Conservation (phyloP, 2,888 invertebrate genomes). For the Drosophila nr. perissopoda region DNA sequence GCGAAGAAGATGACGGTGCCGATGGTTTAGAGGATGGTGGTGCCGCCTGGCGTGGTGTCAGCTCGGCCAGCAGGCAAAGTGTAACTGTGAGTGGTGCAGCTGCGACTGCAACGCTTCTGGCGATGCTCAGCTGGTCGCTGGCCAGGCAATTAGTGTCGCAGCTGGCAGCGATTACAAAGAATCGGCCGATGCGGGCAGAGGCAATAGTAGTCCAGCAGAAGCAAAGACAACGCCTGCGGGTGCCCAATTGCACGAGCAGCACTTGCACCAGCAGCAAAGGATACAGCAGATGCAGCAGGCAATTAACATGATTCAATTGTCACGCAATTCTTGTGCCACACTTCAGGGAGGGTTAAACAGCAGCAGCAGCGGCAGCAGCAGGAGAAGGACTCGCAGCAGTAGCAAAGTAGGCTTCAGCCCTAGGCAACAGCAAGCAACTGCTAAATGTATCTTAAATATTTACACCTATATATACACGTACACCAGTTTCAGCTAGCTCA, state of each 20-base stretch:
- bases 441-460: constrained; percentile 74
- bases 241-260: constrained; percentile 36
- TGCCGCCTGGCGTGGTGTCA: constrained; percentile 71
- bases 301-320: constrained; percentile 80
- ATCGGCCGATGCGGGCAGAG: constrained; percentile 23
- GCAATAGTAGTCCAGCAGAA: constrained; percentile 13
- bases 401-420: constrained; percentile 56
- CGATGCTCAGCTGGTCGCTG: constrained; percentile 69
- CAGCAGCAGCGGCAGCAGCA: constrained; percentile 14
- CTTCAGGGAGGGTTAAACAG: constrained; percentile 61
- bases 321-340: constrained; percentile 78
- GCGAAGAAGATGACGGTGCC: constrained; percentile 70
- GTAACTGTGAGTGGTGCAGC: constrained; percentile 38
- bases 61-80: constrained; percentile 45
- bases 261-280: constrained; percentile 42
- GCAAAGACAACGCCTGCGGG: constrained; percentile 43
- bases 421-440: constrained; percentile 66
- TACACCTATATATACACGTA: constrained; percentile 48
- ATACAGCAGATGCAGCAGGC: constrained; percentile 67
- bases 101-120: constrained; percentile 56
- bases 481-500: constrained; percentile 63
- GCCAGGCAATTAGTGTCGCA: constrained; percentile 73
- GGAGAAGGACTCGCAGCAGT: constrained; percentile 11
- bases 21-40: constrained; percentile 70
- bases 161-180: constrained; percentile 54